Base-by-base conservation (phyloP, 2,797 vertebrate species). In the Hozukius guyotensis region DNA sequence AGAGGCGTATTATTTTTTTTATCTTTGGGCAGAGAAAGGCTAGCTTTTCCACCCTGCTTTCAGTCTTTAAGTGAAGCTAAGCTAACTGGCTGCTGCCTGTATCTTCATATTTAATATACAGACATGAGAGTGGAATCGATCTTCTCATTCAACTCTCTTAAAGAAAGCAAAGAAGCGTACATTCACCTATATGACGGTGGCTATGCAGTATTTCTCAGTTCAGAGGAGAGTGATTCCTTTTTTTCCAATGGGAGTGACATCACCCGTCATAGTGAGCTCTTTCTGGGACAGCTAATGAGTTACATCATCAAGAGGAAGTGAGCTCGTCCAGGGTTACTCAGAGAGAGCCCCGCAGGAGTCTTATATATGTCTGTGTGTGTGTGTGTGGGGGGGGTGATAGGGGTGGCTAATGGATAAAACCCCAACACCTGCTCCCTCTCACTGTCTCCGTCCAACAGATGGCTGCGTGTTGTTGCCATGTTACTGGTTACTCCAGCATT, bases 261-360 rank as follows among this genome's bases (percentile, higher is more conserved):
- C 94, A 93, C 82, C 80, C 69, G 27, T 85, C 53, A 71, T 49
- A 53, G 75, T 72, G 75, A 64, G 84, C 74, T 77, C 77, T 86
- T 83, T 82, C 81, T 79, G 77, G 84, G 84, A 84, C 72, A 57
- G 63, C 57, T 87, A 90, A 93, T 86, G 82, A 82, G 55, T 89
- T 84, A 91, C 87, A 89, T 92, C 88, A 92, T 85, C 66, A 78
- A 70, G 79, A 90, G 90, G 92, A 94, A 94, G 91, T 92, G 80
- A 91, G 87, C 88, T 80, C 24, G 25, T 67, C 80, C 85, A 89
- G 85, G 65, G 78, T 91, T 88, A 89, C 77, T 93, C 86, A 91
- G 78, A 87, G 29, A 79, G 55, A 49, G 64, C 77, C 78, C 87
- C 55, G 25, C 57, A 80, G 80, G 88, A 87, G 80, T 79, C 78